Evolutionary conservation across 2,797 vertebrate genomes (phyloP).

Genomic region (Salarias fasciatus): DNA sequence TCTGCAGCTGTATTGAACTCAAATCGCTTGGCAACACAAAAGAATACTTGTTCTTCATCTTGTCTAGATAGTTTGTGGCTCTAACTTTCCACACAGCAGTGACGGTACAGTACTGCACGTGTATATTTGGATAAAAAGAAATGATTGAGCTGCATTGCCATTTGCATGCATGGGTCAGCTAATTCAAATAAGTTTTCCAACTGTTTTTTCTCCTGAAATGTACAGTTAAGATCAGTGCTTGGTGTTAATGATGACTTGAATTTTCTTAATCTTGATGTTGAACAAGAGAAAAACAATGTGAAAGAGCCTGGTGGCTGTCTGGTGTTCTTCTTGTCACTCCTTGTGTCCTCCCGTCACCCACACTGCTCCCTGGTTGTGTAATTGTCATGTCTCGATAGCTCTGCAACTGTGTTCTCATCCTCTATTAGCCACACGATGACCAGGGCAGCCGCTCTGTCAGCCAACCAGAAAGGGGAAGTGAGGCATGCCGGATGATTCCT

Average conservation of each 20-base stretch:
- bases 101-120: background rate
- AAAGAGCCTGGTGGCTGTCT: conserved; percentile 45
- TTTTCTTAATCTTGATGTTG: conserved; percentile 13
- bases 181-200: background rate
- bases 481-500: background rate
- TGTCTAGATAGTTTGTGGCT: background rate
- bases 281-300: background rate
- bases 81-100: background rate
- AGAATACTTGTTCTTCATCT: background rate
- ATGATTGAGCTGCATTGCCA: conserved; percentile 7
- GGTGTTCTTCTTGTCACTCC: conserved; percentile 38
- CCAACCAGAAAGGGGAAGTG: conserved; percentile 5
- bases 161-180: background rate
- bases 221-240: conserved; percentile 1
- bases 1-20: background rate
- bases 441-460: conserved; percentile 26
- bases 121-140: background rate
- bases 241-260: conserved; percentile 12
- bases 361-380: conserved; percentile 39
- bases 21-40: background rate
- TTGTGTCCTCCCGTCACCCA: conserved; percentile 39
- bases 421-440: conserved; percentile 39
- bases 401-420: conserved; percentile 27
- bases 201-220: conserved; percentile 2
- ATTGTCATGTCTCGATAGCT: conserved; percentile 44